Conservation (phyloP, 2,888 invertebrate species). For the Metellina segmentata region DNA sequence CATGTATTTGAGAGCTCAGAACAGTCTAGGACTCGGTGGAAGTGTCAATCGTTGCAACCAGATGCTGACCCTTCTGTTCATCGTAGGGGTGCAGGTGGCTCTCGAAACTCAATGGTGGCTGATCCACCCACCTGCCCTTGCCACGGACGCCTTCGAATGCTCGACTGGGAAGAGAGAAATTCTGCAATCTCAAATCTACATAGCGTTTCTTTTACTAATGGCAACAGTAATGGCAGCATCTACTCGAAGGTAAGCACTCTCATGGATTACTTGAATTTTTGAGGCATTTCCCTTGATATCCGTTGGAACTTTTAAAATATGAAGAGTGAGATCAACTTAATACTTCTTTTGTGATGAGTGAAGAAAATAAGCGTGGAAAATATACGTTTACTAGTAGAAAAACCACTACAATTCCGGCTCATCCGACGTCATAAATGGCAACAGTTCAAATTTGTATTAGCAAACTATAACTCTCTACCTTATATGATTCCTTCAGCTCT, state of each 20-base stretch:
- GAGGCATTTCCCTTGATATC: no score
- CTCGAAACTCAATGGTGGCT: conserved; percentile 77
- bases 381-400: no score
- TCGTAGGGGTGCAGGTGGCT: conserved; percentile 77
- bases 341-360: no score
- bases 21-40: conserved; percentile 81
- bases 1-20: conserved; percentile 81
- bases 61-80: conserved; percentile 77
- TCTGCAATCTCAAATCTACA: conserved; percentile 66
- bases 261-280: neutral
- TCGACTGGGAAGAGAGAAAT: conserved; percentile 45
- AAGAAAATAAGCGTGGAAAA: no score
- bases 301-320: no score
- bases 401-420: no score
- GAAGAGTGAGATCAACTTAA: no score
- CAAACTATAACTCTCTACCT: no score
- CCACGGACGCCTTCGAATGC: conserved; percentile 49
- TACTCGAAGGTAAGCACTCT: conserved; percentile 38
- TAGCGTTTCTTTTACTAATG: conserved; percentile 51
- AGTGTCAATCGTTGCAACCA: conserved; percentile 77
- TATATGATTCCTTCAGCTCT: no score
- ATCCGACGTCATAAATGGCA: no score
- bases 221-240: conserved; percentile 49
- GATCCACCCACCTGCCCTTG: conserved; percentile 36
- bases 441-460: no score